Evolutionary conservation across 2,888 invertebrate species (phyloP), one percentile per base, ranked within the genome.

Genomic region (Palloptera scutellata): DNA sequence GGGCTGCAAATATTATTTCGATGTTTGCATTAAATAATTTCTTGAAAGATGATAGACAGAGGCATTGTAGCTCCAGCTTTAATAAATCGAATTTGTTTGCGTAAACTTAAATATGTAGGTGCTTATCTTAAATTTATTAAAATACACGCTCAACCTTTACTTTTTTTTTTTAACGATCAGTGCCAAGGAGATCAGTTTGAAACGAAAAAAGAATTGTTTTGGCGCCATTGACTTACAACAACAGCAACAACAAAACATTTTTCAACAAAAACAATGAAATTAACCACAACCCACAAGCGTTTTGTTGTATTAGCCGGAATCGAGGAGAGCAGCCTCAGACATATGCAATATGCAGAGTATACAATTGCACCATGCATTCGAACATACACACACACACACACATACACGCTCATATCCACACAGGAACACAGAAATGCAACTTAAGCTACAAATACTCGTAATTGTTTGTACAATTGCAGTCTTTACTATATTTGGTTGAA

Each of bases 61-160:
- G 6, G 6, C 6, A 30, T 30, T 30, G 30, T 30, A 30, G n/a
- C n/a, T n/a, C n/a, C n/a, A 30, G 6, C 6, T 30, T 30, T 30
- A 30, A 30, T 4, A 30, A 30, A 6, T 6, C 30, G 2, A 6
- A 30, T 30, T 30, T 30, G 30, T 6, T 30, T 30, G 45, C 20
- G 13, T 20, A 13, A 20, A 19, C 15, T 63, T 43, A 11, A 17
- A 43, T 52, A 17, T 48, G 53, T 17, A 55, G 61, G 40, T 53
- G 10, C 43, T 60, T 5, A 13, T 54, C 11, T 4, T 48, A 51
- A 8, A 64, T 58, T 63, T 42, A n/a, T 40, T 52, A 57, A 64
- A 65, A 69, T 69, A 67, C 13, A 67, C 66, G 66, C 66, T 67
- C 66, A 66, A 66, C 64, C 65, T 62, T 68, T 62, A 61, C 66